A percentile compares a stretch with the other conserved stretches of the same genome.
Evolutionary conservation across 2,113 vertebrate species (phyloP).

Genomic region (Phoxinus phoxinus): DNA sequence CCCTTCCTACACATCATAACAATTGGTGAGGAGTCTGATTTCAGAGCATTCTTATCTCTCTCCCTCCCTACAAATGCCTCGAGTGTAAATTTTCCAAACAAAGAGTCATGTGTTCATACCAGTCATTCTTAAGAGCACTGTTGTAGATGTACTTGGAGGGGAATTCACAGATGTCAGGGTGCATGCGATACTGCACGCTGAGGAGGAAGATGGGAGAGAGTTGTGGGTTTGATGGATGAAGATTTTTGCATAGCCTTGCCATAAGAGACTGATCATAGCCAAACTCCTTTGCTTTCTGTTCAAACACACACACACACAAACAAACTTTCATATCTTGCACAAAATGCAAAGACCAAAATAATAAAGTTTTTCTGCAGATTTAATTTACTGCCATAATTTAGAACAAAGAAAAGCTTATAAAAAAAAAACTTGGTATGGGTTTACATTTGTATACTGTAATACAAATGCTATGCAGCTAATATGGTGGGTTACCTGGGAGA

Average conservation of each 20-base stretch:
- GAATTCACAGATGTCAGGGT: conserved; percentile 87
- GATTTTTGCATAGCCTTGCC: conserved; percentile 76
- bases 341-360: not conserved
- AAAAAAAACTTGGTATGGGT: not conserved
- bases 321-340: not conserved
- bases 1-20: conserved; percentile 29
- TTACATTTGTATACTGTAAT: not conserved
- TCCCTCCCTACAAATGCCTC: not conserved
- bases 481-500: conserved; percentile 77
- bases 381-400: not conserved
- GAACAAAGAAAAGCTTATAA: not conserved
- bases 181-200: conserved; percentile 85
- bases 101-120: conserved; percentile 62
- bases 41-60: not conserved
- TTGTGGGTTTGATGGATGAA: conserved; percentile 63
- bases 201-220: conserved; percentile 74
- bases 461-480: too few species aligned
- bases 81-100: not conserved
- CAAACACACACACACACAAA: not conserved
- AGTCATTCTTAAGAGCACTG: conserved; percentile 74
- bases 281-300: conserved; percentile 79
- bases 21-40: not conserved
- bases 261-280: conserved; percentile 85
- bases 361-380: not conserved
- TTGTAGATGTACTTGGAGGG: conserved; percentile 84